phyloP scores from a whole-genome alignment of 2,888 invertebrate species.

The Geotrupes spiniger region DNA sequence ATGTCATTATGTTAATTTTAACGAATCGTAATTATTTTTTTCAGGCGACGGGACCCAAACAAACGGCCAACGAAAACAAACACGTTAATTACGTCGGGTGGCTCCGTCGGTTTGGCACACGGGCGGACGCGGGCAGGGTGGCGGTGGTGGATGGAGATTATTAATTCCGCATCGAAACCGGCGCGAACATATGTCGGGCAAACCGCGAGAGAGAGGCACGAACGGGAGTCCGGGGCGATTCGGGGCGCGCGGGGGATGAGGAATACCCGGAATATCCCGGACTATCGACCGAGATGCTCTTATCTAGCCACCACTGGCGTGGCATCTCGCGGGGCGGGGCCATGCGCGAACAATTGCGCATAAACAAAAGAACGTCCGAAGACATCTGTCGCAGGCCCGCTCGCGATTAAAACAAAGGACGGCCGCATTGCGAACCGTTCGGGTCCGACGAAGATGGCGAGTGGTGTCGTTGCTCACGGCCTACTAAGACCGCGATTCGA shows the following conservation, averaged over 20 bases:
- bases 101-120: conserved; percentile 6
- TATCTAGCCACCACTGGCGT: conserved; percentile 45
- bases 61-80: conserved; percentile 7
- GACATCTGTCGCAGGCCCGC: conserved; percentile 34
- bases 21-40: conserved; percentile 4
- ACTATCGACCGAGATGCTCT: conserved; percentile 47
- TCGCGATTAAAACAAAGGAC: conserved; percentile 22
- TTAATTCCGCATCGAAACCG: conserved; percentile 17
- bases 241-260: conserved; percentile 12
- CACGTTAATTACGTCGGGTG: conserved; percentile 14
- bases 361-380: conserved; percentile 35
- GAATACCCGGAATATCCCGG: conserved; percentile 38
- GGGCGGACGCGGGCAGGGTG: neutral
- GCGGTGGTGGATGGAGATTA: conserved; percentile 7
- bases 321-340: conserved; percentile 41
- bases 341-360: conserved; percentile 43
- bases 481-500: conserved; percentile 39
- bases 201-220: conserved; percentile 9
- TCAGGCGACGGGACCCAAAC: neutral
- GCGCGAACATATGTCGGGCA: conserved; percentile 14
- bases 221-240: conserved; percentile 11
- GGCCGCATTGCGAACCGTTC: conserved; percentile 6
- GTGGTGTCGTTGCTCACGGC: conserved; percentile 19
- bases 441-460: conserved; percentile 8
- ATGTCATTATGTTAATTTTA: conserved; percentile 1